phyloP scores from a whole-genome alignment of 1,140 invertebrate species.

The Procambarus clarkii region DNA sequence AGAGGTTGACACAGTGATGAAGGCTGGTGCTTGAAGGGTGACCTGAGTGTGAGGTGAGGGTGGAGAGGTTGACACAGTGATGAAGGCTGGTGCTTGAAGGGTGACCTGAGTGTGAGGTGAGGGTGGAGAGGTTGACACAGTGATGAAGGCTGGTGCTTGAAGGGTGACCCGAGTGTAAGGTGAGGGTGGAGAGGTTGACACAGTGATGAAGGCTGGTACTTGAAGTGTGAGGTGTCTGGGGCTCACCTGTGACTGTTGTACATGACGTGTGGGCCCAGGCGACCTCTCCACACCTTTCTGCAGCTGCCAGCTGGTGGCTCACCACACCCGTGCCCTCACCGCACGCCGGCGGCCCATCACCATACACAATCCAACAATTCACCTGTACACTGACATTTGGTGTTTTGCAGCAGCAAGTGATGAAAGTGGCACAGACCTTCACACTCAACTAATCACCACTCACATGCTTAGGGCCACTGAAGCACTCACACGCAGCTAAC shows the following conservation, averaged over 20 bases:
- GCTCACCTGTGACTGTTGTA: slow-evolving; percentile 23
- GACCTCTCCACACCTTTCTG: neutral
- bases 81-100: too few relatives aligned
- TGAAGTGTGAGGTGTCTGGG: too few relatives aligned
- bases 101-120: too few relatives aligned
- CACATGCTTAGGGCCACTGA: neutral
- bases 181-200: too few relatives aligned
- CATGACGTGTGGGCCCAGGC: neutral
- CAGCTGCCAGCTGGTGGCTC: neutral
- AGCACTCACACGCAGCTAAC: neutral
- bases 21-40: too few relatives aligned
- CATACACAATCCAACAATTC: neutral
- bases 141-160: too few relatives aligned
- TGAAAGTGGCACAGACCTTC: slow-evolving; percentile 34
- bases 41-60: too few relatives aligned
- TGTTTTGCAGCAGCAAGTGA: slow-evolving; percentile 6
- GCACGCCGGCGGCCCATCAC: neutral
- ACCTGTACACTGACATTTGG: slow-evolving; percentile 50
- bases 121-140: too few relatives aligned
- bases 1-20: too few relatives aligned
- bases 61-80: too few relatives aligned
- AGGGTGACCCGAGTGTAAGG: too few relatives aligned
- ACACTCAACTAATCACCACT: neutral
- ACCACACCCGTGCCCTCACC: neutral
- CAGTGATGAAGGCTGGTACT: too few relatives aligned